A percentile compares a stretch with the other conserved stretches of the same genome.
phyloP scores from a whole-genome alignment of 2,113 vertebrate species.

The Probosciger aterrimus region DNA sequence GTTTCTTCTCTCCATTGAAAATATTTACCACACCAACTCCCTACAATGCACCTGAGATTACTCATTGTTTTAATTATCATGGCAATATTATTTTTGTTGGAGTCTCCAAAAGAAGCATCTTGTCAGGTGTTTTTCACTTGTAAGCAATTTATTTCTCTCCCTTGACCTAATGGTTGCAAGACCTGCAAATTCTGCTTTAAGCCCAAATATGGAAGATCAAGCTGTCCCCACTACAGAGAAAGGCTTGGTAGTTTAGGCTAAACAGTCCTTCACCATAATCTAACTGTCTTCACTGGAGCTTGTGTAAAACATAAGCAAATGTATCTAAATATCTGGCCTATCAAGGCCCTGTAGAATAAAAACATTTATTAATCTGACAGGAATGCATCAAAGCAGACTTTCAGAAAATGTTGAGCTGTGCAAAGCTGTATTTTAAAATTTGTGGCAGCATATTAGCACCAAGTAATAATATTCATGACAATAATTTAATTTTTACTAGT shows the following conservation, averaged over 20 bases:
- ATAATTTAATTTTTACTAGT: neutral
- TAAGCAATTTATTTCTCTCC: neutral
- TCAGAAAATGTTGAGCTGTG: neutral
- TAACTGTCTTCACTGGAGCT: neutral
- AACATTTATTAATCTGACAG: neutral
- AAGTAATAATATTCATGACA: neutral
- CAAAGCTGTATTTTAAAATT: neutral
- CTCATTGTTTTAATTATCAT: neutral
- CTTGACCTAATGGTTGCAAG: rapidly evolving
- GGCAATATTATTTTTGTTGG: neutral
- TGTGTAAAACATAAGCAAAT: neutral
- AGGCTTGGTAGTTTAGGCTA: neutral
- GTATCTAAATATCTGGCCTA: neutral
- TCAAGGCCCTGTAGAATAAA: neutral
- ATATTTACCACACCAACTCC: neutral
- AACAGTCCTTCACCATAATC: neutral
- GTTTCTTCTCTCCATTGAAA: neutral
- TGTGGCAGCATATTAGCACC: neutral
- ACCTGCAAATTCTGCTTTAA: neutral
- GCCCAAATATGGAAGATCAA: neutral
- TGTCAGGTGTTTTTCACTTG: neutral
- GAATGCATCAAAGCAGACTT: neutral
- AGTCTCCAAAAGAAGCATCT: neutral
- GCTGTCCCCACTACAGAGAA: rapidly evolving
- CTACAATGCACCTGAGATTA: neutral